Base-by-base conservation (phyloP, 1,140 invertebrate genomes). In the Tetranychus urticae region DNA sequence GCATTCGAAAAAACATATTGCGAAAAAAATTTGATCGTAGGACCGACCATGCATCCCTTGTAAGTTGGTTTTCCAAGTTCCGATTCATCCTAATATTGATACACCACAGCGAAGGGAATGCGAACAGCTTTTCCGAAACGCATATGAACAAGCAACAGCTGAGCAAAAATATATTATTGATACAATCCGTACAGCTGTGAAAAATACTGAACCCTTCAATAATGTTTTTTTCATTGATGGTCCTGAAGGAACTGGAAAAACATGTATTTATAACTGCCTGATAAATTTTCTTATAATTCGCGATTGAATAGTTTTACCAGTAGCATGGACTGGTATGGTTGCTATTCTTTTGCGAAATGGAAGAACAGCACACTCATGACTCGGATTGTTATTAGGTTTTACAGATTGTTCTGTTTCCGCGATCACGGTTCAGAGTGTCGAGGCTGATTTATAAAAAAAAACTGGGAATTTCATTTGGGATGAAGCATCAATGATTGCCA, bases 371-470 rank as follows among this genome's bases (percentile, higher is more conserved):
- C 48, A 50, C 71, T 76, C 71, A 6, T 68, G 70, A 57, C 72
- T 79, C 33, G 77, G 76, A 67, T 61, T 76, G 31, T 69, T 72
- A 45, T 62, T 75, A 8, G 58, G 65, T 56, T 2, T 65, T n/a
- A 12, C 46, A 35, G 62, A 67, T 46, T 64, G 23, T 3, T 61
- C 63, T 14, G 50, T 42, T 13, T 69, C 55, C 2, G 58, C 33
- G 23, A 65, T 67, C 10, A 61, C 10, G 37, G 39, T 39, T 33
- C 4, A 59, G 31, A 45, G 45, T 13, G 14, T n/a, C 34, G 46
- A 59, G 14, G 66, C 62, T 5, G 58, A 63, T 46, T 46, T 63
- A 33, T 33, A 67, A 0, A 56, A 56, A 63, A n/a, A 59, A 37
- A 61, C 61, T 7, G 35, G 64, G 23, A 5, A 70, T 8, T 62